These are phyloP conservation scores for Syrrhaptes paradoxus DNA, from an alignment of 2,113 vertebrate genomes.

Conservation along the genomic window DNA sequence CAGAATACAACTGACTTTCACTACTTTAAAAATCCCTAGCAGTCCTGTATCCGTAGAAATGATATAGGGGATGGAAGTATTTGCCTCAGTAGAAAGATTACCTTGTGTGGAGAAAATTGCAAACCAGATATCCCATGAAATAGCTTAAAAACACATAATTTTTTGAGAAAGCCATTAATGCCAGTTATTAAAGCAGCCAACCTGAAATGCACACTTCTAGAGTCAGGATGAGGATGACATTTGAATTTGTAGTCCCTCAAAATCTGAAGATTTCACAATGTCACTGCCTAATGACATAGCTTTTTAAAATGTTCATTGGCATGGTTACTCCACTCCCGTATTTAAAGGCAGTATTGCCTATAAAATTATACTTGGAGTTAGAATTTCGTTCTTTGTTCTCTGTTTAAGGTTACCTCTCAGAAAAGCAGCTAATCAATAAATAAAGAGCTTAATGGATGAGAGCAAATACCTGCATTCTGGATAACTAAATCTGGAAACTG, in stretches of 20 bases:
- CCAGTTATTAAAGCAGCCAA: background rate
- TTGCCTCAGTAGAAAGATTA: background rate
- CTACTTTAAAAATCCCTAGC: background rate
- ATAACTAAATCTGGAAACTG: background rate
- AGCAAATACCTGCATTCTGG: background rate
- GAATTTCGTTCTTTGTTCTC: background rate
- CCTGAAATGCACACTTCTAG: background rate
- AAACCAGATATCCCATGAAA: background rate
- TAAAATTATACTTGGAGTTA: background rate
- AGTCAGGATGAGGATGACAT: background rate
- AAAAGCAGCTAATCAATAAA: background rate
- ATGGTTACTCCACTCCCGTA: background rate
- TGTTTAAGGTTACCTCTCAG: background rate
- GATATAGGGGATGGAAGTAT: background rate
- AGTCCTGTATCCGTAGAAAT: background rate
- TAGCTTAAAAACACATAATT: background rate
- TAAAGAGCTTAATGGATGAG: background rate
- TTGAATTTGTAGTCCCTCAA: background rate
- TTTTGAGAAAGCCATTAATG: background rate
- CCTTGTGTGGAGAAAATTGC: background rate
- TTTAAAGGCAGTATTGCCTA: background rate
- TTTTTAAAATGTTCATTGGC: background rate
- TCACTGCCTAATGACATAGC: background rate
- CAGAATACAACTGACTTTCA: background rate
- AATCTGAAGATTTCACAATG: background rate